phyloP scores from a whole-genome alignment of 2,888 invertebrate genomes.

The Campoplex capitator region DNA sequence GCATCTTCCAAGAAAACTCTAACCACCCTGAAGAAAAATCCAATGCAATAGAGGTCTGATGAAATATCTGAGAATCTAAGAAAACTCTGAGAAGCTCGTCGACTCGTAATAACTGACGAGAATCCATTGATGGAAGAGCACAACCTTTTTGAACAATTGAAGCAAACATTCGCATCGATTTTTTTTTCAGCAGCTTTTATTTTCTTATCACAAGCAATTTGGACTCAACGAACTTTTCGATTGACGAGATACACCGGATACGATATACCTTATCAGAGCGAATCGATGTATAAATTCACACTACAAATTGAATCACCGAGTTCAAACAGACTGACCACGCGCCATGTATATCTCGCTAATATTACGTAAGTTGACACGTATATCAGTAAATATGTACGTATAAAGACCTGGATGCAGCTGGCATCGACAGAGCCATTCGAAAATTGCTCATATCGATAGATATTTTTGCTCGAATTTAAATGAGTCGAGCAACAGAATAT shows the following conservation, averaged over 20 bases:
- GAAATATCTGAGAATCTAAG: no score
- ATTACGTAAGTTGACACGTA: conserved; percentile 2
- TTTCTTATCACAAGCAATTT: background rate
- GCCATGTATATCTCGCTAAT: background rate
- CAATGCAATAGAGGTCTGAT: no score
- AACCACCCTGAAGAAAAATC: no score
- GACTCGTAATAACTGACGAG: no score
- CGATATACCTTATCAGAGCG: background rate
- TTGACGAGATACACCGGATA: background rate
- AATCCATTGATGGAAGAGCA: no score
- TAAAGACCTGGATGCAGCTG: background rate
- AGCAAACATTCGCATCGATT: background rate
- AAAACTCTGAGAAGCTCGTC: no score
- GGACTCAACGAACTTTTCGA: background rate
- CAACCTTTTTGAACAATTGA: background rate
- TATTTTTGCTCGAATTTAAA: background rate
- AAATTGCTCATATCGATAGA: background rate
- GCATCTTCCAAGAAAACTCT: no score
- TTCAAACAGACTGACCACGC: background rate
- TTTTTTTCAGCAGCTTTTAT: background rate
- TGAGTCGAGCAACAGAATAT: background rate
- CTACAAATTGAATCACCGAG: background rate
- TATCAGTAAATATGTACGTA: background rate
- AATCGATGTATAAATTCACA: background rate
- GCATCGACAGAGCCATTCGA: background rate